Base-by-base conservation (phyloP, 2,113 vertebrate genomes). In the Toxotes chatareus region DNA sequence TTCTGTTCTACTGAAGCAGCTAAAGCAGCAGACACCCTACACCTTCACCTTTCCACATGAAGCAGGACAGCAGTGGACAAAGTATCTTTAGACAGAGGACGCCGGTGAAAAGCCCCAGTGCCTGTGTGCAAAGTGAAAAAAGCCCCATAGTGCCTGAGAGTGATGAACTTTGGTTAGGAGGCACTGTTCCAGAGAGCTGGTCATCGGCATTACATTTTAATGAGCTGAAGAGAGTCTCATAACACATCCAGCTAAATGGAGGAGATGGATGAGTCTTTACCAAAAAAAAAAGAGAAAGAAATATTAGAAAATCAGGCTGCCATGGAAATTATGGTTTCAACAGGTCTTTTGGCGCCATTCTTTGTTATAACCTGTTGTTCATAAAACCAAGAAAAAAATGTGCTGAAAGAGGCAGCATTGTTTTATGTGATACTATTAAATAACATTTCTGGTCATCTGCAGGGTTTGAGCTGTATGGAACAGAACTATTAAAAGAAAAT, bases 141-240 rank as follows among this genome's bases (percentile, higher is more conserved):
- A 90, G 80, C 77, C 88, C 87, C 84, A 85, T 67, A 88, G 91
- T 83, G 84, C 56, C 82, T 88, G 89, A 83, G 83, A 94, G 94
- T 94, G 93, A 92, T 96, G 94, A 96, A 96, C 96, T 96, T 96
- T 96, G 93, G 93, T 95, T 93, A 96, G 95, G 93, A 96, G 94
- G 95, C 96, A 96, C 90, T 94, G 95, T 96, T 95, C 94, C 94
- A 94, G 94, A 94, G 93, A 95, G 94, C 89, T 94, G 93, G 90
- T 91, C 94, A 94, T 93, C 93, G 91, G 93, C 95, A 95, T 95
- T 95, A 95, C 94, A 93, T 94, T 96, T 96, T 96, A 96, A 96
- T 96, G 95, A 95, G 95, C 92, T 96, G 93, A 93, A 94, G 91
- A 94, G 94, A 96, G 94, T 89, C 91, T 87, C 87, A 90, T 88